Evolutionary conservation across 2,797 vertebrate species (phyloP), one percentile per base, ranked within the genome.

Genomic region (Petrocephalus sullivani): DNA sequence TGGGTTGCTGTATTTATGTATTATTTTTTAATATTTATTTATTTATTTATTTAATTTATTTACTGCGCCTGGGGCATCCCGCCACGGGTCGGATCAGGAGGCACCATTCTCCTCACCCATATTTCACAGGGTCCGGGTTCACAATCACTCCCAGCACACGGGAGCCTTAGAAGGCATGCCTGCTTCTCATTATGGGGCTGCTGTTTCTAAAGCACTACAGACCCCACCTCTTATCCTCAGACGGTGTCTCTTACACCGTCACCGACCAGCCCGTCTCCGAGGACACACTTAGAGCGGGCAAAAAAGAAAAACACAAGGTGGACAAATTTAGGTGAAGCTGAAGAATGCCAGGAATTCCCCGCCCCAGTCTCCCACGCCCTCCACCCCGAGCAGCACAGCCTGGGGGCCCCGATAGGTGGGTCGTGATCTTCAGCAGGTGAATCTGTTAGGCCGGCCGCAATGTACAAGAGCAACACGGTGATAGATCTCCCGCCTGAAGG

Each of bases 271-370:
- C 14, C 12, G 56, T 61, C 87, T 57, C n/a, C 6, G 23, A 21
- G 54, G n/a, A 46, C 87, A 14, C 2, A 37, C 51, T 33, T 9
- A 16, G n/a, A 41, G 4, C 4, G 12, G 23, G 16, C 23, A 41
- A 78, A 78, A 14, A 51, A 37, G 57, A 56, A 14, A 51, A 37
- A 78, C 37, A n/a, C 49, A 51, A 21, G 12, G 61, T 2, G 28
- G 49, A 78, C 23, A 87, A 87, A 21, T 53, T 10, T 19, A 54
- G 75, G 75, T 12, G 87, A 84, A 84, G 28, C 37, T 84, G 46
- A 84, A 84, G 78, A 84, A 88, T 88, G 49, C 21, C 19, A 64
- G 78, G 57, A 88, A 85, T 88, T 85, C 16, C 12, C 23, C 8
- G n/a, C 19, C n/a, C 49, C 81, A 4, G 46, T 28, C 81, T 83